Percentiles rank a stretch among this genome's conserved stretches.
Conservation (phyloP, 2,888 invertebrate species). For the Julus scandinavius region DNA sequence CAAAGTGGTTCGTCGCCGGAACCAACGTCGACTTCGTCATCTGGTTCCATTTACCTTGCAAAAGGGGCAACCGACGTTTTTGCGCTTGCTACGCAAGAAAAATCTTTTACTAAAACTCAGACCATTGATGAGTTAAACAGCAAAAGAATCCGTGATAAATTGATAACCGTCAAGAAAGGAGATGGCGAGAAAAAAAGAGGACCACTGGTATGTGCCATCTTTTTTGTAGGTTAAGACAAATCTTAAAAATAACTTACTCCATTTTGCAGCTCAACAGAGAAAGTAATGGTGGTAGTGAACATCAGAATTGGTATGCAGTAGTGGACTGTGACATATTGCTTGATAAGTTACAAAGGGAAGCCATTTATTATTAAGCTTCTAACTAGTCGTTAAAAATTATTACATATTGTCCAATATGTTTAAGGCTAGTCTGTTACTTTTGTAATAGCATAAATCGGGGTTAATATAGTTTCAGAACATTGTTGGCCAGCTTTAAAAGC, state of each 20-base stretch:
- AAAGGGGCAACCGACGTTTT: background rate
- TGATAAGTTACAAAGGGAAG: too few species aligned
- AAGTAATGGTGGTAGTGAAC: background rate
- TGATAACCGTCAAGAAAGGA: constrained; percentile 47
- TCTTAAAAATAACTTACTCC: constrained; percentile 35
- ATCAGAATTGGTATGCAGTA: too few species aligned
- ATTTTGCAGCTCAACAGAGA: background rate
- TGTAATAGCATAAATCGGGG: too few species aligned
- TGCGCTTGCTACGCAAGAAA: background rate
- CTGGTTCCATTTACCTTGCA: constrained; percentile 14
- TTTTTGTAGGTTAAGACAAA: background rate
- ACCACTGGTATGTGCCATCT: constrained; percentile 51
- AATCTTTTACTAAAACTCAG: background rate
- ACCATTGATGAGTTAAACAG: constrained; percentile 23
- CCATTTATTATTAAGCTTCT: too few species aligned
- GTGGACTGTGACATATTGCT: too few species aligned
- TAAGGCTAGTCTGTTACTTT: too few species aligned
- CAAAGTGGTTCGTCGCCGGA: constrained; percentile 45
- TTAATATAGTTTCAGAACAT: too few species aligned
- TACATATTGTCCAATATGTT: too few species aligned
- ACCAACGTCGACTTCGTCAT: constrained; percentile 1
- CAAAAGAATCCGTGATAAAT: constrained; percentile 44
- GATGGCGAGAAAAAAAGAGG: constrained; percentile 39
- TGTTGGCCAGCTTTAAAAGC: too few species aligned
- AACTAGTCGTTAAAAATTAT: too few species aligned